Conservation (phyloP, 2,797 vertebrate species). For the Eremophila alpestris region DNA sequence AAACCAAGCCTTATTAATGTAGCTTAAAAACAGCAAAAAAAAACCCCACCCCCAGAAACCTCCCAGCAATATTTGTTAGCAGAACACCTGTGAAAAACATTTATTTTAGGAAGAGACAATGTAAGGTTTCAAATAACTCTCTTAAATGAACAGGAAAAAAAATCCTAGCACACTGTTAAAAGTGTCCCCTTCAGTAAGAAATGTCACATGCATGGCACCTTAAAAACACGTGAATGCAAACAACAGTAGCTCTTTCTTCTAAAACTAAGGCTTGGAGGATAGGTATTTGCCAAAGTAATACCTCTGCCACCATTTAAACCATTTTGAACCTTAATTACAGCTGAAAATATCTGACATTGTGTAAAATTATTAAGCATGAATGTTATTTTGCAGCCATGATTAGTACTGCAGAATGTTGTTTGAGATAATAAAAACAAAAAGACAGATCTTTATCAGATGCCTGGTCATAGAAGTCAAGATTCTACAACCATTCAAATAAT, state of each 20-base stretch:
- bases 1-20: background rate
- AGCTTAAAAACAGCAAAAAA: background rate
- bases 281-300: background rate
- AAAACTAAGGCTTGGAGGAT: background rate
- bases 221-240: background rate
- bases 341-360: background rate
- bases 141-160: background rate
- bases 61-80: background rate
- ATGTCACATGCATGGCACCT: fast-evolving
- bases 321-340: background rate
- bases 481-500: background rate
- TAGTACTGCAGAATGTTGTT: background rate
- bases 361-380: background rate
- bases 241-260: background rate
- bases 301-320: background rate
- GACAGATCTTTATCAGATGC: background rate
- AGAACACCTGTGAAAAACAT: background rate
- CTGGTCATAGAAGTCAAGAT: background rate
- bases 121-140: background rate
- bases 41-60: background rate
- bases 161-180: background rate
- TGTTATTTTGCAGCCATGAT: background rate
- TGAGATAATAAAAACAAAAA: background rate
- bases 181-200: background rate
- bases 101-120: background rate